A percentile compares a stretch with the other conserved stretches of the same genome.
Conservation (phyloP, 92 coral and sea anemone genomes). For the Pocillopora grandis region DNA sequence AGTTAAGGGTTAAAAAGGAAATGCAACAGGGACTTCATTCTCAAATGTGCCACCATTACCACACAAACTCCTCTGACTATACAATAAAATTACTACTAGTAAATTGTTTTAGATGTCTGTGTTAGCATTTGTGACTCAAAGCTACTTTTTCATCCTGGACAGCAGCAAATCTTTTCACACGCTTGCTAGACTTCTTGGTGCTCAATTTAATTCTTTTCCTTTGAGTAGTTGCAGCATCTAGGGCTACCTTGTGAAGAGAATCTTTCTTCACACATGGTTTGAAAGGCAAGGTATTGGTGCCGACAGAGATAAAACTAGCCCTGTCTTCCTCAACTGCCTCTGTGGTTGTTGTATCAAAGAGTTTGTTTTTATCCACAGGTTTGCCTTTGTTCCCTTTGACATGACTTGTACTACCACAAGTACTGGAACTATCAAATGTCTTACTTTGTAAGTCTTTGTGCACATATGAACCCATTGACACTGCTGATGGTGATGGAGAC, state of each 20-base stretch:
- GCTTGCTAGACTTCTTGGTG: conserved; percentile 27
- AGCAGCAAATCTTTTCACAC: conserved; percentile 17
- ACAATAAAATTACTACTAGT: not conserved
- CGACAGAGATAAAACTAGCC: not conserved
- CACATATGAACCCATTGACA: not conserved
- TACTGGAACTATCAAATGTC: conserved; percentile 5
- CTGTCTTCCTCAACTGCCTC: not conserved
- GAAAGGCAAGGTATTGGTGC: conserved; percentile 21
- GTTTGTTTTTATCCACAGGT: not conserved
- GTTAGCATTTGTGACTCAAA: conserved; percentile 18
- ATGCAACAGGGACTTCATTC: too few species aligned
- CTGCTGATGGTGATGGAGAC: not conserved
- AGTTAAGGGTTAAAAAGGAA: too few species aligned
- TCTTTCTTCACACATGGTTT: not conserved
- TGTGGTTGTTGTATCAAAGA: not conserved
- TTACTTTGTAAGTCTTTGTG: conserved; percentile 12
- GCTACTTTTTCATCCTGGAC: not conserved
- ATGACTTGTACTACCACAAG: not conserved
- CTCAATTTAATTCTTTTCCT: conserved; percentile 17
- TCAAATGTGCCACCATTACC: too few species aligned
- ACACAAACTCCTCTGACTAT: too few species aligned
- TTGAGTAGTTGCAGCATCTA: not conserved
- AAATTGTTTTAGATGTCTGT: not conserved
- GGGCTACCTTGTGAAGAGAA: not conserved
- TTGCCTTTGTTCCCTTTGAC: not conserved